A percentile compares a stretch with the other conserved stretches of the same genome.
phyloP scores from a whole-genome alignment of 2,888 invertebrate species.

The Sclerodermus sp. region DNA sequence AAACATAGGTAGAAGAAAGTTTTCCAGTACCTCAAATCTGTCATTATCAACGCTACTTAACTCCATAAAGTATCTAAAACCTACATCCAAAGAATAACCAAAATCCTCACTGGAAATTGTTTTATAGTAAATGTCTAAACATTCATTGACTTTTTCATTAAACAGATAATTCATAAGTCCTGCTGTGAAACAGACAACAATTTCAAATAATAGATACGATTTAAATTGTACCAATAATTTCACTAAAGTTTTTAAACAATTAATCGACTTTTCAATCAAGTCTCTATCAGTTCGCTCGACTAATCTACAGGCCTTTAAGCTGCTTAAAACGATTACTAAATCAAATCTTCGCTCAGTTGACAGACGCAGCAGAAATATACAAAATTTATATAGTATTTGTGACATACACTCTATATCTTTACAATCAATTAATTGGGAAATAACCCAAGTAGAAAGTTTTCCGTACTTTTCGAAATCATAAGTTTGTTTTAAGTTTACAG shows the following conservation, averaged over 20 bases:
- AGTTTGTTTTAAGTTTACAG: conserved; percentile 32
- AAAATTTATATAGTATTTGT: conserved; percentile 39
- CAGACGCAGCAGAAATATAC: conserved; percentile 31
- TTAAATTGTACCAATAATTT: conserved; percentile 39
- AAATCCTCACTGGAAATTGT: conserved; percentile 26
- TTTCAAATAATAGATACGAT: conserved; percentile 37
- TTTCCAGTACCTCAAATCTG: conserved; percentile 45
- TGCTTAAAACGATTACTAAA: conserved; percentile 26
- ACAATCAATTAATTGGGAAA: conserved; percentile 26
- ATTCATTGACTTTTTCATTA: conserved; percentile 29
- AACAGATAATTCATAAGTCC: conserved; percentile 32
- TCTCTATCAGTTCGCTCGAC: background rate
- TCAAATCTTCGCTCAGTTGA: conserved; percentile 21
- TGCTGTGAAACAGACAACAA: conserved; percentile 36
- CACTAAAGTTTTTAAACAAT: conserved; percentile 41
- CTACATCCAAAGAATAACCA: conserved; percentile 34
- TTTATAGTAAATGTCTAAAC: conserved; percentile 34
- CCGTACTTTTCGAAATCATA: conserved; percentile 15
- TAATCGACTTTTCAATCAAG: conserved; percentile 14
- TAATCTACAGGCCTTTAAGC: conserved; percentile 21
- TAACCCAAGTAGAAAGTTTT: conserved; percentile 41
- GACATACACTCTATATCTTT: conserved; percentile 36
- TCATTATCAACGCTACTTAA: conserved; percentile 20
- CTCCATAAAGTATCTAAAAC: conserved; percentile 38
- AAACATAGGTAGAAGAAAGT: conserved; percentile 50